A percentile compares a stretch with the other conserved stretches of the same genome.
phyloP scores from a whole-genome alignment of 2,797 vertebrate genomes.

The Acipenser transmontanus region DNA sequence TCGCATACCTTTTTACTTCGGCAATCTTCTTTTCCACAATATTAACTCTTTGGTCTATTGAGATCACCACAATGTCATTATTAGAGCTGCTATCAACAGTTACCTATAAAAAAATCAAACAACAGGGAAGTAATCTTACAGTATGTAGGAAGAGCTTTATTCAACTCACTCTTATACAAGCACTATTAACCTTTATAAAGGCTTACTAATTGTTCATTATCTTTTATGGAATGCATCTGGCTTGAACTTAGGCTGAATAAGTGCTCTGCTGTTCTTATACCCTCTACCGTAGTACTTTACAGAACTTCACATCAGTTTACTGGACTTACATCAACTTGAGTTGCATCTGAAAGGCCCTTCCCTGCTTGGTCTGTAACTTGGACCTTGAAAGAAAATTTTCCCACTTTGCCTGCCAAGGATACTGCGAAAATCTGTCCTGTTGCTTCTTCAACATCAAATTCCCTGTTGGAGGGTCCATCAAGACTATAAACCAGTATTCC shows the following conservation, averaged over 20 bases:
- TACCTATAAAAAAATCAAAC: slow-evolving; percentile 43
- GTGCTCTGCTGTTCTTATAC: no score
- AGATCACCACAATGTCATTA: slow-evolving; percentile 44
- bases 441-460: slow-evolving; percentile 50
- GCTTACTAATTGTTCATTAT: no score
- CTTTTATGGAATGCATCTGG: no score
- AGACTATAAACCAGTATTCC: slow-evolving; percentile 55
- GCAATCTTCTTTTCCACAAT: slow-evolving; percentile 45
- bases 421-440: slow-evolving; percentile 61
- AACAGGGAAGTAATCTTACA: no score
- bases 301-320: neutral
- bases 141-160: no score
- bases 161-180: no score
- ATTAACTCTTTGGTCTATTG: slow-evolving; percentile 49
- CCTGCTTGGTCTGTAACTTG: slow-evolving; percentile 48
- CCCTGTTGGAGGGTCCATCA: neutral
- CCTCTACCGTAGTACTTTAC: no score
- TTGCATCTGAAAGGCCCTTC: slow-evolving; percentile 30
- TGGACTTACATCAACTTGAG: slow-evolving; percentile 46
- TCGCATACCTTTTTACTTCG: slow-evolving; percentile 50
- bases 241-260: no score
- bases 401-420: slow-evolving; percentile 35
- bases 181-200: no score
- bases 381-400: slow-evolving; percentile 29
- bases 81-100: slow-evolving; percentile 36